Evolutionary conservation across 2,888 invertebrate genomes (phyloP).

Genomic region (Siphonodentalium dalli): DNA sequence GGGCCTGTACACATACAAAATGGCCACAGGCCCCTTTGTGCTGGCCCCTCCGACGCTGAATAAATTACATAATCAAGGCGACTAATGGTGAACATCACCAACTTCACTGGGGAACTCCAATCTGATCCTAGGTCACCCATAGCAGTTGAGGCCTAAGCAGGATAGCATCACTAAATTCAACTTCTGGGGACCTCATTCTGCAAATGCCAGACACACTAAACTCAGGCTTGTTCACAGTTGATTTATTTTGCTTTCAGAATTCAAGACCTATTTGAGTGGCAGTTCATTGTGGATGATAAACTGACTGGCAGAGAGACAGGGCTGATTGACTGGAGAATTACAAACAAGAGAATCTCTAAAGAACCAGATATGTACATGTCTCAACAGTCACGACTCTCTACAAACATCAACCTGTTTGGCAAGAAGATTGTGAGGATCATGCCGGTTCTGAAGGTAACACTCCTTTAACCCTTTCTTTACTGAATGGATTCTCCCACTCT

Average conservation of each 20-base stretch:
- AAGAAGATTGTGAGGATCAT: conserved; percentile 46
- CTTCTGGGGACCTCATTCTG: no score
- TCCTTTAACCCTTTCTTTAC: no score
- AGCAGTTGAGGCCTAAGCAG: no score
- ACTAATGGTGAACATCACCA: no score
- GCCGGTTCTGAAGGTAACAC: conserved; percentile 51
- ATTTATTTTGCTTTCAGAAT: conserved; percentile 56
- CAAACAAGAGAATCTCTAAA: conserved; percentile 70
- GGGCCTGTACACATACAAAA: no score
- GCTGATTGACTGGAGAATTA: conserved; percentile 85
- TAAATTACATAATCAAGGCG: no score
- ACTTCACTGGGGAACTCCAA: no score
- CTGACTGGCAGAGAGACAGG: conserved; percentile 77
- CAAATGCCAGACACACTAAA: not conserved
- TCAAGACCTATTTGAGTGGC: conserved; percentile 89
- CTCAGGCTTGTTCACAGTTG: not conserved
- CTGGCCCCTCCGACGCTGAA: no score
- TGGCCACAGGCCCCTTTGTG: no score
- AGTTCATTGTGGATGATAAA: conserved; percentile 85
- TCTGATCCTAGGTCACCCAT: no score
- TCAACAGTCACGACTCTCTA: conserved; percentile 42
- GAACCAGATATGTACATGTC: conserved; percentile 41
- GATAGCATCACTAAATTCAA: no score
- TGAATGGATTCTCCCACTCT: no score
- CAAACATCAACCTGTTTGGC: conserved; percentile 43